These are phyloP conservation scores for Ryuthela nishihirai DNA, from an alignment of 2,888 invertebrate genomes.

Conservation along the genomic window DNA sequence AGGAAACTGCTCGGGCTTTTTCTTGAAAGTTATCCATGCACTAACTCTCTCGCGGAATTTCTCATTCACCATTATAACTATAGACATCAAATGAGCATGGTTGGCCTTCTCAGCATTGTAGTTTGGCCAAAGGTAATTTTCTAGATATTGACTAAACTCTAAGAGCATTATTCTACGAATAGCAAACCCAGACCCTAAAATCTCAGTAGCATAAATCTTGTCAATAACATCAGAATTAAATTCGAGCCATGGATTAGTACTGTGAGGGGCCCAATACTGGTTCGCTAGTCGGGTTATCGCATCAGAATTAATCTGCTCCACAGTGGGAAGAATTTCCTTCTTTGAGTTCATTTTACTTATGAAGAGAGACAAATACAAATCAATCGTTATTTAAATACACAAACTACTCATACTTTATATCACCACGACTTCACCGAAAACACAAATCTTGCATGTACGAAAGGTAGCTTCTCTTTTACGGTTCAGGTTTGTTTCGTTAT, in stretches of 20 bases:
- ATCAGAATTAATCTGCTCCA: constrained; percentile 87
- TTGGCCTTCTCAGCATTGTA: constrained; percentile 70
- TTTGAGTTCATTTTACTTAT: constrained; percentile 10
- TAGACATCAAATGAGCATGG: constrained; percentile 89
- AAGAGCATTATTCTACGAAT: constrained; percentile 71
- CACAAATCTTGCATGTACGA: no score
- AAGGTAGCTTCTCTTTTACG: no score
- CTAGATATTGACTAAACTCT: constrained; percentile 95
- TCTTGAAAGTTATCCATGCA: constrained; percentile 89
- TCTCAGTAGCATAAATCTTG: constrained; percentile 82
- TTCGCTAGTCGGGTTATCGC: constrained; percentile 87
- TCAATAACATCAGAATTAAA: constrained; percentile 77
- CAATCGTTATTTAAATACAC: no score
- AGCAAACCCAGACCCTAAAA: constrained; percentile 61
- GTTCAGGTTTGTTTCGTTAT: no score
- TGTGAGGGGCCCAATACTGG: constrained; percentile 89
- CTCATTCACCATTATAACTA: constrained; percentile 97
- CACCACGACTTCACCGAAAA: no score
- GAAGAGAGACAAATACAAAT: no score
- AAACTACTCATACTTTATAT: no score
- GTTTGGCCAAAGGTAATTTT: constrained; percentile 96
- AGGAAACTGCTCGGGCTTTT: constrained; percentile 69
- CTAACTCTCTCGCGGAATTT: constrained; percentile 95
- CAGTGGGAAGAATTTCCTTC: constrained; percentile 56
- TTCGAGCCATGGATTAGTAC: constrained; percentile 51